A percentile compares a stretch with the other conserved stretches of the same genome.
These are phyloP conservation scores for Melinaea menophilus DNA, from an alignment of 2,888 invertebrate species.

Conservation along the genomic window DNA sequence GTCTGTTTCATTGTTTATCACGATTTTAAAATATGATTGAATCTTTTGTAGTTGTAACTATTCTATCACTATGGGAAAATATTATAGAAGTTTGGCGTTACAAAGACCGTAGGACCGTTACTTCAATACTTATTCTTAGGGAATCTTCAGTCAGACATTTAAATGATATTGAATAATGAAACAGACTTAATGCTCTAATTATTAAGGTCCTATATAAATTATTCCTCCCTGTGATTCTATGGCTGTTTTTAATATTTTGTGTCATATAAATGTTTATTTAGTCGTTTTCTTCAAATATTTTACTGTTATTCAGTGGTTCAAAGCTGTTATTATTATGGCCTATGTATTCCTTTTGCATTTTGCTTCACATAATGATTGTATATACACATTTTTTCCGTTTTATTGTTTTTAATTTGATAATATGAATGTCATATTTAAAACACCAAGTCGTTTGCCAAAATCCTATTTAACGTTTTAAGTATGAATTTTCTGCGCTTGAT, in stretches of 20 bases:
- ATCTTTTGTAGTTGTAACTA: slow-evolving; percentile 7
- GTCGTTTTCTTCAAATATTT: slow-evolving; percentile 11
- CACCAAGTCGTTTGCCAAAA: slow-evolving; percentile 5
- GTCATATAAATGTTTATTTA: slow-evolving; percentile 22
- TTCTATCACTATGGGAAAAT: neutral
- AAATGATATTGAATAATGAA: no score
- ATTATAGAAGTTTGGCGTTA: no score
- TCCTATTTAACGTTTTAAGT: neutral
- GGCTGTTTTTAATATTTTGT: slow-evolving; percentile 47
- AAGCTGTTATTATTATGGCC: slow-evolving; percentile 8
- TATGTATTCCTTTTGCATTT: neutral
- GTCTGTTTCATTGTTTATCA: no score
- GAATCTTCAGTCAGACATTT: no score
- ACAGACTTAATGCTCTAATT: slow-evolving; percentile 1
- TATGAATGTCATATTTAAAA: neutral
- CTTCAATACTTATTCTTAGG: no score
- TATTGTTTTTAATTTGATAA: neutral
- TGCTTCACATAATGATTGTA: neutral
- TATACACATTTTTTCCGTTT: neutral
- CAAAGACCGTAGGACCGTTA: no score
- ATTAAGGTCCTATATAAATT: slow-evolving; percentile 29
- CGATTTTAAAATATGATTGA: no score
- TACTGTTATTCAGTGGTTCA: slow-evolving; percentile 8
- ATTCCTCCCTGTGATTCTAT: slow-evolving; percentile 54
- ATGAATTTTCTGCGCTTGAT: no score